Conservation (phyloP, 2,888 invertebrate genomes). For the Tachina lurida region DNA sequence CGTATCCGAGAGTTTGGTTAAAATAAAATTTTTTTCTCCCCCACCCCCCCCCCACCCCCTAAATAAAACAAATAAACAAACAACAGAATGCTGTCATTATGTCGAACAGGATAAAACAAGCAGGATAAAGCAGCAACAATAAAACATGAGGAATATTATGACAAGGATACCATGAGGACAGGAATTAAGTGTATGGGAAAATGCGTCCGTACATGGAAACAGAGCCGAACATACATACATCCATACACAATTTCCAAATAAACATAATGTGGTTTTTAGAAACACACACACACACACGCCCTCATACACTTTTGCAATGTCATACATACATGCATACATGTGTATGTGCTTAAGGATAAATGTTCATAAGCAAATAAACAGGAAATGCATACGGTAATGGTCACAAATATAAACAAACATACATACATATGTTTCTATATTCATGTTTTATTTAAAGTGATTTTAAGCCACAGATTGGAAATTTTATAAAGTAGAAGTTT, state of each 20-base stretch:
- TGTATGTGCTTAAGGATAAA: background rate
- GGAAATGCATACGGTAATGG: slow-evolving; percentile 7
- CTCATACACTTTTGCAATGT: too few species aligned
- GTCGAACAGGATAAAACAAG: slow-evolving; percentile 52
- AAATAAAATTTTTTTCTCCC: slow-evolving; percentile 8
- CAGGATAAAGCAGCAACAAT: slow-evolving; percentile 19
- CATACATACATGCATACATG: too few species aligned
- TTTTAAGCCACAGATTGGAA: too few species aligned
- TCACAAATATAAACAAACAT: background rate
- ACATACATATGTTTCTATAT: background rate
- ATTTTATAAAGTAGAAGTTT: too few species aligned
- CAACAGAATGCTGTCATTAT: slow-evolving; percentile 57
- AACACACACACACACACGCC: background rate
- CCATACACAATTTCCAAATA: slow-evolving; percentile 36
- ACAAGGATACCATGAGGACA: slow-evolving; percentile 6
- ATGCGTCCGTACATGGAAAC: background rate
- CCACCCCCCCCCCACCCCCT: background rate
- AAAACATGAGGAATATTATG: background rate
- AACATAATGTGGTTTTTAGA: slow-evolving; percentile 41
- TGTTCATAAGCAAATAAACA: slow-evolving; percentile 5
- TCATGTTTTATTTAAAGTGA: too few species aligned
- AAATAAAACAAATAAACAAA: slow-evolving; percentile 5
- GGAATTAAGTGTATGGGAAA: slow-evolving; percentile 1
- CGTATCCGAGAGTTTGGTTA: slow-evolving; percentile 49
- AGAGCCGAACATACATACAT: background rate